Percentiles rank a stretch among this genome's conserved stretches.
phyloP scores from a whole-genome alignment of 2,888 invertebrate species.

The Rotaria magnacalcarata region DNA sequence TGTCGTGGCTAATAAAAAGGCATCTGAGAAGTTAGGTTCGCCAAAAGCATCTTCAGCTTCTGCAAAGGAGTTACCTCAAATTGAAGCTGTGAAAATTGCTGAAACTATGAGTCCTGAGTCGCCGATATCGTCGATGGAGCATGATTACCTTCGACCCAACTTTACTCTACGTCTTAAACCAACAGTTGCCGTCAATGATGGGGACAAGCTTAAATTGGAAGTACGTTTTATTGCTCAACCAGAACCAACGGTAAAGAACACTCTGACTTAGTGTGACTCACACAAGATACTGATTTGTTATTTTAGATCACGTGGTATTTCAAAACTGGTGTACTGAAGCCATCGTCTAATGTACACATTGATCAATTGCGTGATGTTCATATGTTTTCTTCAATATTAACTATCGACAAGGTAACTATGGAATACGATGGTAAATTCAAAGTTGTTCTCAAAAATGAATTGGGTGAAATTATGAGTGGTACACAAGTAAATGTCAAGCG shows the following conservation, averaged over 20 bases:
- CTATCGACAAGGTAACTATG: not conserved
- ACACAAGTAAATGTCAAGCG: conserved; percentile 23
- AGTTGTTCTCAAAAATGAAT: not conserved
- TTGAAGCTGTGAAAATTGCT: no score
- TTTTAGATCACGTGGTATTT: not conserved
- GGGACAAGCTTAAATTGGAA: not conserved
- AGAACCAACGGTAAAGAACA: not conserved
- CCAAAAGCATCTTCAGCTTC: no score
- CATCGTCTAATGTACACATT: not conserved
- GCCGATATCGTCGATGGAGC: no score
- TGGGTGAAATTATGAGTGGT: not conserved
- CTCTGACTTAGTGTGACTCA: no score
- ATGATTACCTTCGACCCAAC: not conserved
- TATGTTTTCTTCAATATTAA: not conserved
- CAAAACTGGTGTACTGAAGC: not conserved
- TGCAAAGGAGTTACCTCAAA: no score
- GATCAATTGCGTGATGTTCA: not conserved
- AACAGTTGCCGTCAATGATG: not conserved
- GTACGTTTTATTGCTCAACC: not conserved
- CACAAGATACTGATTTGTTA: not conserved
- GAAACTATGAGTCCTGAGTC: no score
- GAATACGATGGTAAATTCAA: conserved; percentile 27
- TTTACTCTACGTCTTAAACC: not conserved
- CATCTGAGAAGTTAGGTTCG: no score
- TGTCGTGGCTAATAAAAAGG: no score